phyloP scores from a whole-genome alignment of 2,113 vertebrate species.

The Dryoscopus gambensis region DNA sequence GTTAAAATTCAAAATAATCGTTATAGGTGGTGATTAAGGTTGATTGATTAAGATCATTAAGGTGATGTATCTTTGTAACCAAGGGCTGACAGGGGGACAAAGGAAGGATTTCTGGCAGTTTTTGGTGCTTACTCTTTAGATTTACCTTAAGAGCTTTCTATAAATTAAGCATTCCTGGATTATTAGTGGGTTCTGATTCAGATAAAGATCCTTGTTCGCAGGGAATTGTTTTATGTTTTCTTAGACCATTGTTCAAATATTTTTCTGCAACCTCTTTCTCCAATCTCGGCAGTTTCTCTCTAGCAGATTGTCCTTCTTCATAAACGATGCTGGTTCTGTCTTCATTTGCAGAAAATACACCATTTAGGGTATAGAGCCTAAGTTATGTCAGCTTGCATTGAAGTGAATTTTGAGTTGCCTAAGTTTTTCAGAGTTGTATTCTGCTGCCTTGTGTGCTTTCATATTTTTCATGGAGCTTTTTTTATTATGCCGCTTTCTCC shows the following conservation, averaged over 20 bases:
- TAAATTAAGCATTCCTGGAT: not conserved
- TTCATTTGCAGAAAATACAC: not conserved
- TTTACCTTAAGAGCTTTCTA: not conserved
- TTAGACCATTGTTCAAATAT: conserved; percentile 19
- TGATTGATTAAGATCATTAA: not conserved
- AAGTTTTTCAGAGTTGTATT: not conserved
- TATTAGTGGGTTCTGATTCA: not conserved
- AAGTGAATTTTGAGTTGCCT: not conserved
- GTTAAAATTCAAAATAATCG: not conserved
- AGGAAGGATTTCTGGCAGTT: not conserved
- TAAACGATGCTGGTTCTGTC: not conserved
- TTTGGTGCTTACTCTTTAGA: not conserved
- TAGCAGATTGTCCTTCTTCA: conserved; percentile 7
- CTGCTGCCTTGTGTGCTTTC: not conserved
- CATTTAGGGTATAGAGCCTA: not conserved
- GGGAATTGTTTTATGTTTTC: not conserved
- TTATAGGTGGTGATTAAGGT: not conserved
- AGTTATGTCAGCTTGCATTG: not conserved
- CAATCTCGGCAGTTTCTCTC: conserved; percentile 21
- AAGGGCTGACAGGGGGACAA: not conserved
- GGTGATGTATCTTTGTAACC: not conserved
- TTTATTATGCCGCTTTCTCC: not conserved
- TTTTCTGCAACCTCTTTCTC: conserved; percentile 30
- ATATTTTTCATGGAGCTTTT: not conserved
- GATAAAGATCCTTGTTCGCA: not conserved